Evolutionary conservation across 2,888 invertebrate genomes (phyloP), one percentile per base, ranked within the genome.

Genomic region (Opisthograptis luteolata): DNA sequence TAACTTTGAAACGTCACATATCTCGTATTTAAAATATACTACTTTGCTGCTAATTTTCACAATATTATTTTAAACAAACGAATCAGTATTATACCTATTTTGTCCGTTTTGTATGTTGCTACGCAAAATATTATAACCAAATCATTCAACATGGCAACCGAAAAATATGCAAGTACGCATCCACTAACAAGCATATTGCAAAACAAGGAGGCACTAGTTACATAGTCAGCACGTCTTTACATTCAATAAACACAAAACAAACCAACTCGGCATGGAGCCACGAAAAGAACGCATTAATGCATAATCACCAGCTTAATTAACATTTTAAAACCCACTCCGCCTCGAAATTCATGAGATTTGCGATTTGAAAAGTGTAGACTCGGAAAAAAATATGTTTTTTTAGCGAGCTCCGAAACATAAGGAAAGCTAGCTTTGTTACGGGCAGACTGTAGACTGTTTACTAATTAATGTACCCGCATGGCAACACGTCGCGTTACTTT

Each of bases 381-480:
- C 53, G 49, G 62, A 67, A 73, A 66, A 68, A 67, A 58, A 61
- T 57, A 56, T 62, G 58, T 61, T 70, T 58, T 61, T 70, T 55
- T 55, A 53, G 59, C 52, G 58, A 64, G 63, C 55, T 61, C 65
- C 57, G 66, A 54, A 65, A 72, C 66, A 70, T 62, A 76, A 77
- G 78, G 81, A 82, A 82, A 79, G 72, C 75, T 68, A 64, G 76
- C 80, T 81, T 84, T 82, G 84, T 69, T 74, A 71, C 76, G 71
- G 75, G 72, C 80, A 77, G 82, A 78, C 82, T 73, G 75, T 72
- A 74, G 72, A 75, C 84, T 84, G 84, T 84, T 81, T 84, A 85
- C 85, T 87, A 87, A 87, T 87, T 85, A 87, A 84, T 84, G 84
- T 76, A 80, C 84, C 86, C 84, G 84, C 81, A 86, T 85, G 84